A percentile compares a stretch with the other conserved stretches of the same genome.
These are phyloP conservation scores for Penelope pileata DNA, from an alignment of 2,113 vertebrate genomes.

Conservation along the genomic window DNA sequence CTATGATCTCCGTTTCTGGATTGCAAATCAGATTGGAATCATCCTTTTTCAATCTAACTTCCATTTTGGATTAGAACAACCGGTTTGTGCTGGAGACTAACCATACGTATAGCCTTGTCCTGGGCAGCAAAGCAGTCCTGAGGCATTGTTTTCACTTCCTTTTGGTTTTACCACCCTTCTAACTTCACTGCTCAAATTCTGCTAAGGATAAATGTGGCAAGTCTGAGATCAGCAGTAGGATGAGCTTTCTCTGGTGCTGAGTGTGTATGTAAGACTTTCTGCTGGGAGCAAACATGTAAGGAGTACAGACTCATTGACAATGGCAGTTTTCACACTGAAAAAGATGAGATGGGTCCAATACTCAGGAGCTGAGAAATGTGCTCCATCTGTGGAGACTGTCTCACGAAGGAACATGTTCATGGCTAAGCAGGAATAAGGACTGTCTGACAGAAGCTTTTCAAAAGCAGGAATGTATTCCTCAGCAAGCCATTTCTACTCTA, in stretches of 20 bases:
- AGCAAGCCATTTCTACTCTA: not conserved
- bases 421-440: not conserved
- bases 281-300: fast-evolving
- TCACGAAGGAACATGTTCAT: not conserved
- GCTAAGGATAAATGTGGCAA: not conserved
- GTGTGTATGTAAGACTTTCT: not conserved
- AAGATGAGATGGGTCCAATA: not conserved
- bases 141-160: not conserved
- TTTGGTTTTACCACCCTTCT: not conserved
- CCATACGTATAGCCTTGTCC: not conserved
- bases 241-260: not conserved
- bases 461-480: not conserved
- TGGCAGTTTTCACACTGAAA: not conserved
- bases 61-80: not conserved
- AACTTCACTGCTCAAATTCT: not conserved
- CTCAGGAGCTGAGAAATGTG: not conserved
- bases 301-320: not conserved
- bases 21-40: not conserved
- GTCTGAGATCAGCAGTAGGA: not conserved
- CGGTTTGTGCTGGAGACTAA: not conserved
- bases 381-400: not conserved
- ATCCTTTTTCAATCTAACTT: not conserved
- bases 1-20: not conserved
- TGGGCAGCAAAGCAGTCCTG: not conserved
- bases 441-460: not conserved